A percentile compares a stretch with the other conserved stretches of the same genome.
These are phyloP conservation scores for Antitype chi DNA, from an alignment of 2,888 invertebrate species.

Conservation along the genomic window DNA sequence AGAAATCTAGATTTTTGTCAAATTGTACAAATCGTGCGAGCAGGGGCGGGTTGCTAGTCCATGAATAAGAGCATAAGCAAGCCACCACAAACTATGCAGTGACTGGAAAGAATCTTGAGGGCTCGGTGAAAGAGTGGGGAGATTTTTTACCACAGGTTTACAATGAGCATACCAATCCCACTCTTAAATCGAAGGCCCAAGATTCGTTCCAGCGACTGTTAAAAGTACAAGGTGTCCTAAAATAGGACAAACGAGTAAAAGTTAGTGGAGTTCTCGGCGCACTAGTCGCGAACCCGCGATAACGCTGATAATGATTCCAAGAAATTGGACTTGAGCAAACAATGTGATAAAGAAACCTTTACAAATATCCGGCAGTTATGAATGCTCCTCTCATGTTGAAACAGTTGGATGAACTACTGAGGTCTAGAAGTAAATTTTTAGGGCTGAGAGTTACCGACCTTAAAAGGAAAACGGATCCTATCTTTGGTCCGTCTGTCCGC, in stretches of 20 bases:
- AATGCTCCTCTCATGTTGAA: constrained; percentile 47
- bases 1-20: neutral
- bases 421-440: constrained; percentile 1
- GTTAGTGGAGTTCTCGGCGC: constrained; percentile 62
- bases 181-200: neutral
- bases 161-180: neutral
- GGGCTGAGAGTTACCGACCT: neutral
- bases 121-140: neutral
- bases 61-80: constrained; percentile 10
- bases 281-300: constrained; percentile 74
- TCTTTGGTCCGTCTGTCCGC: neutral
- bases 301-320: constrained; percentile 82
- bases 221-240: constrained; percentile 42
- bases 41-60: neutral
- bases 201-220: neutral
- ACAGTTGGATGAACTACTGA: constrained; percentile 49
- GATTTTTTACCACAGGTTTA: neutral
- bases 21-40: neutral
- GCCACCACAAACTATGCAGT: neutral
- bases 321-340: constrained; percentile 73
- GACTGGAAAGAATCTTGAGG: constrained; percentile 10
- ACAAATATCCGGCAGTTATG: constrained; percentile 58
- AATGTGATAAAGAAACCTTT: constrained; percentile 71
- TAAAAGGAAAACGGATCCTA: neutral
- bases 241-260: constrained; percentile 43